Evolutionary conservation across 2,797 vertebrate species (phyloP).

Genomic region (Poecilia picta): DNA sequence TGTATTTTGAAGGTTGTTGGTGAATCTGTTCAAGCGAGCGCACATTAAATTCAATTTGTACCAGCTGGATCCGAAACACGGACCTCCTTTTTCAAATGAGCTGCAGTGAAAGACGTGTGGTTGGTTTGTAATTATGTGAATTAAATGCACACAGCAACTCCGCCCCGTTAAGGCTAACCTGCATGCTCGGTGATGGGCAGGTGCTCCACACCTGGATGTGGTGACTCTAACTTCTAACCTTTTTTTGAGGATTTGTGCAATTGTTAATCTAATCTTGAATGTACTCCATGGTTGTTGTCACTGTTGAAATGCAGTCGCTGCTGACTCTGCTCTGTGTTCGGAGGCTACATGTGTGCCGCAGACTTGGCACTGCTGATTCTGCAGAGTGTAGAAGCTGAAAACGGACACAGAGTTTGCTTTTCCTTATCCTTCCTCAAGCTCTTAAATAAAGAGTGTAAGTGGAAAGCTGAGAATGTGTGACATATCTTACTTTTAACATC

Average conservation of each 20-base stretch:
- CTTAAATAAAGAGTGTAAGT: slow-evolving; percentile 34
- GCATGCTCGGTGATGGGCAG: slow-evolving; percentile 47
- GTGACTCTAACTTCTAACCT: slow-evolving; percentile 19
- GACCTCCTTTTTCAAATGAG: neutral
- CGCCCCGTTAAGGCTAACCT: slow-evolving; percentile 28
- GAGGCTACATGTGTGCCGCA: slow-evolving; percentile 38
- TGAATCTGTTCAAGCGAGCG: neutral
- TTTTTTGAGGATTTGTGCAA: slow-evolving; percentile 54
- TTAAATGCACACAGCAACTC: slow-evolving; percentile 28
- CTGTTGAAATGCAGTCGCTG: slow-evolving; percentile 24
- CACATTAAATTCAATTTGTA: slow-evolving; percentile 14
- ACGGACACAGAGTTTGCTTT: slow-evolving; percentile 9
- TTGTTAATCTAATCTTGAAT: slow-evolving; percentile 60
- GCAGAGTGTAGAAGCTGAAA: slow-evolving; percentile 4
- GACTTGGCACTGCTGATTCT: slow-evolving; percentile 2
- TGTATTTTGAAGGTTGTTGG: neutral
- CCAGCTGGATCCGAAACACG: neutral
- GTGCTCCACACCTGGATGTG: slow-evolving; percentile 1
- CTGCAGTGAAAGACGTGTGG: neutral
- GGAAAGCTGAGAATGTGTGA: neutral
- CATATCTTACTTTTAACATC: too few relatives aligned
- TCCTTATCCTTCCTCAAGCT: slow-evolving; percentile 18
- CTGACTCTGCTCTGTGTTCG: slow-evolving; percentile 53
- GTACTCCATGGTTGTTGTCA: slow-evolving; percentile 46
- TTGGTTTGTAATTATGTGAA: slow-evolving; percentile 4